Evolutionary conservation across 2,797 vertebrate species (phyloP).

Genomic region (Lutjanus campechanus): DNA sequence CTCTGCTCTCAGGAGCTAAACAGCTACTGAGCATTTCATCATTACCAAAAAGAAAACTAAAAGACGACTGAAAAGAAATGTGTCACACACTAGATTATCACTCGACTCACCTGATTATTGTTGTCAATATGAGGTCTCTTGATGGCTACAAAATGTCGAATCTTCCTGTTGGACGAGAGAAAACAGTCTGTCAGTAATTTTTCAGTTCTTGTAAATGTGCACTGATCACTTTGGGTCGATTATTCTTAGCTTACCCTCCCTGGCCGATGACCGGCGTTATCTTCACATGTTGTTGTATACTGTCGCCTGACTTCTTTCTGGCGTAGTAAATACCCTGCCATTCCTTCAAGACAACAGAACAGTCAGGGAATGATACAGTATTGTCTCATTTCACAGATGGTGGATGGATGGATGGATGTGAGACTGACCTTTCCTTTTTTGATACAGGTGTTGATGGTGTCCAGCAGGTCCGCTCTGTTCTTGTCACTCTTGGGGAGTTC

Average conservation of each 20-base stretch:
- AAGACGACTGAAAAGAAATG: background rate
- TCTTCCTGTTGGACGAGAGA: constrained; percentile 88
- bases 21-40: background rate
- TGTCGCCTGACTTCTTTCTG: constrained; percentile 94
- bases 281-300: constrained; percentile 94
- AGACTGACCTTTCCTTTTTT: constrained; percentile 93
- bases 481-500: constrained; percentile 94
- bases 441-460: constrained; percentile 94
- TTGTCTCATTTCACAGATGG: background rate
- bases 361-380: background rate
- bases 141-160: constrained; percentile 96
- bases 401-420: background rate
- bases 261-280: constrained; percentile 94
- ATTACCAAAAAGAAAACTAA: background rate
- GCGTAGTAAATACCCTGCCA: constrained; percentile 96
- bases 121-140: constrained; percentile 93
- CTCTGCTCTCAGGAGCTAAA: background rate
- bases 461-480: constrained; percentile 91
- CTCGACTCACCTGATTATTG: constrained; percentile 90
- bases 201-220: background rate
- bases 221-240: background rate
- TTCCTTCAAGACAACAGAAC: constrained; percentile 83
- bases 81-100: background rate
- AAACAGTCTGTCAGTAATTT: constrained; percentile 10
- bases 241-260: constrained; percentile 90